Evolutionary conservation across 2,888 invertebrate species (phyloP).

Genomic region (Hyalella azteca): DNA sequence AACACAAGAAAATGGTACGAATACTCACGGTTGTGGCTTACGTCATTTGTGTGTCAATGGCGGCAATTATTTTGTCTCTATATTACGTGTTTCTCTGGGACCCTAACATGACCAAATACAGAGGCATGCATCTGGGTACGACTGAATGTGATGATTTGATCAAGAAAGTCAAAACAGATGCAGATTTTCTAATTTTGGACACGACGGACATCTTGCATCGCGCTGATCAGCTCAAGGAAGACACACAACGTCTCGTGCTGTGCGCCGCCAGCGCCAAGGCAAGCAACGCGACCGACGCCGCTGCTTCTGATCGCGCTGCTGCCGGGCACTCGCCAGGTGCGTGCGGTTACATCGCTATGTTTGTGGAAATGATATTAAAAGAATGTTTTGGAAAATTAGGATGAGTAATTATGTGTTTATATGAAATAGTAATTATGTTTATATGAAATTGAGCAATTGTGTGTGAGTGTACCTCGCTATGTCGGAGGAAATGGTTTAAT

Average conservation of each 20-base stretch:
- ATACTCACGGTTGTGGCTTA: slow-evolving; percentile 92
- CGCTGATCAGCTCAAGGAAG: slow-evolving; percentile 5
- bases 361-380: too few relatives aligned
- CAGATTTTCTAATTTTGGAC: not conserved
- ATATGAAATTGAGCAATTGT: too few relatives aligned
- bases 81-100: slow-evolving; percentile 96
- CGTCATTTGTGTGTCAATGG: slow-evolving; percentile 90
- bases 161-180: slow-evolving; percentile 12
- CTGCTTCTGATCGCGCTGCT: not conserved
- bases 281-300: not conserved
- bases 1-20: slow-evolving; percentile 71
- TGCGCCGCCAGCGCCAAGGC: not conserved
- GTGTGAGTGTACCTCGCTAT: too few relatives aligned
- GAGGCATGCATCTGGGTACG: not conserved
- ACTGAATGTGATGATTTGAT: slow-evolving; percentile 1
- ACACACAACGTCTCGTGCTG: not conserved
- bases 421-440: too few relatives aligned
- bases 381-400: too few relatives aligned
- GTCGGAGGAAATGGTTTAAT: too few relatives aligned
- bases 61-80: slow-evolving; percentile 89
- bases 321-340: not conserved
- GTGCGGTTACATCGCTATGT: too few relatives aligned
- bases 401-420: too few relatives aligned
- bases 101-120: slow-evolving; percentile 65
- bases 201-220: not conserved